These are phyloP conservation scores for Astropecten irregularis DNA, from an alignment of 53 echinoderm and acorn worm genomes.

Conservation along the genomic window DNA sequence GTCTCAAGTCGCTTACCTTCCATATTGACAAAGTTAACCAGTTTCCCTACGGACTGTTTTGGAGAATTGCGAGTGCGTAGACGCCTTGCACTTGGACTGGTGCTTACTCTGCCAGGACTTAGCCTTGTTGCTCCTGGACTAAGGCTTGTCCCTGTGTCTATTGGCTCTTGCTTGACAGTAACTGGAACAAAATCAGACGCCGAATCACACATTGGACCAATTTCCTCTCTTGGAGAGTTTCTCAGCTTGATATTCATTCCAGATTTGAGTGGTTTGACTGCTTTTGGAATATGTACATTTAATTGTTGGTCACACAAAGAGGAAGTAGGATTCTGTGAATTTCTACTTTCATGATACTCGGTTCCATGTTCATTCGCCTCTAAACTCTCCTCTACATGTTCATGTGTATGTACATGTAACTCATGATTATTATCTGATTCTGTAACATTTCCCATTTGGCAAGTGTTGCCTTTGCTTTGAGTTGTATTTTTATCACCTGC, in stretches of 20 bases:
- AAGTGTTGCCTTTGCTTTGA: background rate
- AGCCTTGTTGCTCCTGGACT: constrained; percentile 22
- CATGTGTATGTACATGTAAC: background rate
- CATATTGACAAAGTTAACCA: constrained; percentile 36
- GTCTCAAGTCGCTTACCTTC: constrained; percentile 39
- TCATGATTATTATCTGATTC: background rate
- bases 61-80: constrained; percentile 41
- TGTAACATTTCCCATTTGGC: background rate
- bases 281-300: background rate
- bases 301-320: constrained; percentile 15
- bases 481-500: constrained; percentile 24
- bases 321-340: constrained; percentile 27
- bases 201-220: constrained; percentile 31
- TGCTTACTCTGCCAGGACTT: constrained; percentile 38
- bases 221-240: constrained; percentile 38
- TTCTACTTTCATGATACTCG: constrained; percentile 10
- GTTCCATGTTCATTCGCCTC: background rate
- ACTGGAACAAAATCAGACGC: constrained; percentile 43
- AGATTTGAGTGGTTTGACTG: background rate
- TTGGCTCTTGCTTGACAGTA: constrained; percentile 47
- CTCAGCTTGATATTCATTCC: constrained; percentile 22
- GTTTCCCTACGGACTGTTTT: constrained; percentile 37
- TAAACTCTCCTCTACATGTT: background rate
- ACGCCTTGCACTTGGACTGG: constrained; percentile 25
- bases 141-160: background rate